These are phyloP conservation scores for Catostomus latipinnis DNA, from an alignment of 2,797 vertebrate genomes.

Conservation along the genomic window DNA sequence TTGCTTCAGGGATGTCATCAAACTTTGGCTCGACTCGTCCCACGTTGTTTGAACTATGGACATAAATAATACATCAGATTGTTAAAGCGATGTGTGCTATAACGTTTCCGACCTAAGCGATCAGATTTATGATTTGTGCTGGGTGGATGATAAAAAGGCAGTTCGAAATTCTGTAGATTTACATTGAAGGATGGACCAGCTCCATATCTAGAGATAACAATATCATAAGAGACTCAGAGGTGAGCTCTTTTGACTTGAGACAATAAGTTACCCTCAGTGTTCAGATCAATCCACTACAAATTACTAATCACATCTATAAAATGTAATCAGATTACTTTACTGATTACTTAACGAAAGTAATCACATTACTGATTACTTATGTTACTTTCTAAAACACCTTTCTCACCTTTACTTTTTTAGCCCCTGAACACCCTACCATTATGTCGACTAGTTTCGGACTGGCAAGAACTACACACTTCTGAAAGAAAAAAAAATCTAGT, in stretches of 20 bases:
- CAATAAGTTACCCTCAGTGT: no score
- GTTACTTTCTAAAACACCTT: no score
- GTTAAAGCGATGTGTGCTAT: neutral
- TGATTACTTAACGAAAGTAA: no score
- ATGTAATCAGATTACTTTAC: no score
- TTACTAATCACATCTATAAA: no score
- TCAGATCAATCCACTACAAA: no score
- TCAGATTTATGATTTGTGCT: no score
- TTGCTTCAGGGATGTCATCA: no score
- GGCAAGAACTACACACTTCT: neutral
- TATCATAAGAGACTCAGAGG: no score
- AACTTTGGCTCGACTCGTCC: neutral
- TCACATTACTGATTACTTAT: no score
- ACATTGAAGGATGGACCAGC: neutral
- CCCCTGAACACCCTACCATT: neutral
- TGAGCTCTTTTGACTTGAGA: no score
- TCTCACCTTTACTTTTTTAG: no score
- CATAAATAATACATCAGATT: neutral
- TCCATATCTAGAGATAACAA: neutral
- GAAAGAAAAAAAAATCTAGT: neutral
- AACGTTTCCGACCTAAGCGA: neutral
- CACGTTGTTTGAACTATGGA: neutral
- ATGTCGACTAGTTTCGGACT: neutral
- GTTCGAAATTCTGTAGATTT: neutral
- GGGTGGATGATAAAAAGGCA: neutral